Percentiles rank a stretch among this genome's conserved stretches.
phyloP scores from a whole-genome alignment of 2,797 vertebrate species.

The Coccyzus lansbergi region DNA sequence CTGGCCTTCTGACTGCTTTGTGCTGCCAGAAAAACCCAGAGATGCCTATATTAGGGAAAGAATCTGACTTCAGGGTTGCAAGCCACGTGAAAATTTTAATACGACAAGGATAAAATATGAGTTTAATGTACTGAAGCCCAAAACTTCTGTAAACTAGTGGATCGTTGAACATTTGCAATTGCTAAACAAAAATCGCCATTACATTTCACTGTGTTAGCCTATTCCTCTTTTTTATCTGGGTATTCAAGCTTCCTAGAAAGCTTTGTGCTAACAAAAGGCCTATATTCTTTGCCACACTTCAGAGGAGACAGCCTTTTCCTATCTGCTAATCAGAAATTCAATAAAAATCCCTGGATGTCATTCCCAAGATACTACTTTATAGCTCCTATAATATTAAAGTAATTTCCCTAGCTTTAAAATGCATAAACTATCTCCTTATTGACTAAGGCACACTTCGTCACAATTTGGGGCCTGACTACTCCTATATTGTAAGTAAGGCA shows the following conservation, averaged over 20 bases:
- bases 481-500: background rate
- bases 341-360: conserved; percentile 9
- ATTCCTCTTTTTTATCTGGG: background rate
- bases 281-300: conserved; percentile 8
- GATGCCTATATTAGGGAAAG: conserved; percentile 53
- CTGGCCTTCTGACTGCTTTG: conserved; percentile 21
- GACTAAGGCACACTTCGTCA: background rate
- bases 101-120: conserved; percentile 58
- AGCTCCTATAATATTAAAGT: conserved; percentile 1
- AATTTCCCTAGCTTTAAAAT: conserved; percentile 37
- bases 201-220: conserved; percentile 6
- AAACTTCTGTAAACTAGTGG: conserved; percentile 26
- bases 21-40: conserved; percentile 37
- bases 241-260: conserved; percentile 23
- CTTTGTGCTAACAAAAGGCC: conserved; percentile 15
- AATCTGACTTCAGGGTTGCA: background rate
- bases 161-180: conserved; percentile 9
- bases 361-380: conserved; percentile 1
- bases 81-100: conserved; percentile 31
- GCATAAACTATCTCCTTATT: background rate
- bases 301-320: conserved; percentile 14
- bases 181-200: conserved; percentile 50
- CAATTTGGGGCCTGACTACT: background rate
- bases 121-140: conserved; percentile 47
- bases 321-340: conserved; percentile 36